A percentile compares a stretch with the other conserved stretches of the same genome.
phyloP scores from a whole-genome alignment of 2,797 vertebrate species.

The Buphagus erythrorhynchus region DNA sequence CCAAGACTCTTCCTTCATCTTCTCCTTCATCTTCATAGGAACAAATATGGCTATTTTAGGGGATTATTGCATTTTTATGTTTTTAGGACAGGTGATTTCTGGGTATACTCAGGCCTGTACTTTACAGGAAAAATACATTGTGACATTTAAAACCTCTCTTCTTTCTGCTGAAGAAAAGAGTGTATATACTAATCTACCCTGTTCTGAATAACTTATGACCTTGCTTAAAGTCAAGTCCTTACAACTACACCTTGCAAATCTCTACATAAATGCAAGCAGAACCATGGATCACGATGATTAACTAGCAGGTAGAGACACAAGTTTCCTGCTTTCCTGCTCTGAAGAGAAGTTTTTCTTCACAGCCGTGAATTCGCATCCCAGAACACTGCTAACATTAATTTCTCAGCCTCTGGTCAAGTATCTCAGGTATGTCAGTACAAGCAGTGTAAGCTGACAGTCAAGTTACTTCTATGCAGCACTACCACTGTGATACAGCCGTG shows the following conservation, averaged over 20 bases:
- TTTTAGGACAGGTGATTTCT: background rate
- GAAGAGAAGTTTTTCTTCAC: background rate
- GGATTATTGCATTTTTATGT: background rate
- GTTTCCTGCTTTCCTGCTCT: background rate
- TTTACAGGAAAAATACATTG: background rate
- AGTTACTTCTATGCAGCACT: background rate
- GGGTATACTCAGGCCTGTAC: background rate
- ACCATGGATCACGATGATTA: background rate
- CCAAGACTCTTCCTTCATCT: slow-evolving; percentile 97
- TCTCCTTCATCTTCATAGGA: slow-evolving; percentile 89
- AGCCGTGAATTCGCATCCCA: background rate
- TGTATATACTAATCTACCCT: background rate
- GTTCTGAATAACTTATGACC: background rate
- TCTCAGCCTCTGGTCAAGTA: background rate
- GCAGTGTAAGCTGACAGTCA: background rate
- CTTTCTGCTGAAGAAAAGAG: background rate
- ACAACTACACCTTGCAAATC: background rate
- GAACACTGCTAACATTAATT: background rate
- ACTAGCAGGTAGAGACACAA: background rate
- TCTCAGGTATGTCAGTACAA: background rate
- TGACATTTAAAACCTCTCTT: background rate
- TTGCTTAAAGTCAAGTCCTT: background rate
- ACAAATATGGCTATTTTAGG: background rate
- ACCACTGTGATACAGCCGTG: background rate
- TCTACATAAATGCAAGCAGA: background rate